Evolutionary conservation across 2,113 vertebrate species (phyloP).

Genomic region (Clarias macrocephalus): DNA sequence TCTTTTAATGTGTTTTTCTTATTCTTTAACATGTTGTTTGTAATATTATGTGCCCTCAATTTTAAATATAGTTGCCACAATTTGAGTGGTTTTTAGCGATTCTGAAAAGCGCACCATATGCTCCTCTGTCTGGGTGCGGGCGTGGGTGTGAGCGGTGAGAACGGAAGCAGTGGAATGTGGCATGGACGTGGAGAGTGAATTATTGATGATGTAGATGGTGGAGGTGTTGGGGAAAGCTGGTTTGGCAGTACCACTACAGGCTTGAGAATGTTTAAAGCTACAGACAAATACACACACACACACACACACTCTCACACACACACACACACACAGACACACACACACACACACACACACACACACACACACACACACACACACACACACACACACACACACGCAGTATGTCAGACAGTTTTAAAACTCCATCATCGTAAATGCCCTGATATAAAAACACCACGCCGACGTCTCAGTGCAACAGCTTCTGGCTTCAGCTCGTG

Average conservation of each 20-base stretch:
- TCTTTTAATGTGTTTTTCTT: too few species aligned
- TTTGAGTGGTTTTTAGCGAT: neutral
- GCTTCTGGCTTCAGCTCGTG: neutral
- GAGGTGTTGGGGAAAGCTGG: conserved; percentile 16
- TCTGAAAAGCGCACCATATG: conserved; percentile 42
- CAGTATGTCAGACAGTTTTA: neutral
- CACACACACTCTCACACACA: neutral
- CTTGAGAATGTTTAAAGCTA: neutral
- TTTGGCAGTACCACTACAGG: neutral
- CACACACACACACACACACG: neutral
- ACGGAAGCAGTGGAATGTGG: conserved; percentile 19
- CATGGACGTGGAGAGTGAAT: conserved; percentile 21
- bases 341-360: too few species aligned
- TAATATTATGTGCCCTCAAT: neutral
- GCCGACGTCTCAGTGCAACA: neutral
- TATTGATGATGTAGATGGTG: conserved; percentile 10
- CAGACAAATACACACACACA: neutral
- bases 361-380: too few species aligned
- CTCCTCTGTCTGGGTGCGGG: conserved; percentile 31
- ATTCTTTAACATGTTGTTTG: neutral
- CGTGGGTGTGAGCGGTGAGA: conserved; percentile 7
- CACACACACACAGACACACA: neutral
- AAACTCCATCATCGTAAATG: neutral
- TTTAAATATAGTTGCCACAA: neutral
- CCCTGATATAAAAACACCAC: neutral